Evolutionary conservation across 23 tunicate genomes (phyloP), one percentile per base, ranked within the genome.

Genomic region (Aplidium turbinatum): DNA sequence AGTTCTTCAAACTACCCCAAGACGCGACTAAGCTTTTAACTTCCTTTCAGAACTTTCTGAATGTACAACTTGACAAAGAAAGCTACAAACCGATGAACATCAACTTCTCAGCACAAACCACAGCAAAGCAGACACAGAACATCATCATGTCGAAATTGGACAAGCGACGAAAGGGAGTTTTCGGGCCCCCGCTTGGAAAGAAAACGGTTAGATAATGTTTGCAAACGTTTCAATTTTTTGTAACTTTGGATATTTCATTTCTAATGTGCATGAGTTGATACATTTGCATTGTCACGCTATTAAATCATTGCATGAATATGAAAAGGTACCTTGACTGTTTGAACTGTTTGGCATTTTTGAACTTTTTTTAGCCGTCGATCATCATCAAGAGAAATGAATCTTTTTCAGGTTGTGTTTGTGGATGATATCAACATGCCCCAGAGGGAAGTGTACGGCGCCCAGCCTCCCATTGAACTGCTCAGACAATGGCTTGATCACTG

Each of bases 361-460:
- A n/a, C n/a, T n/a, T n/a, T n/a, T n/a, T n/a, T n/a, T n/a, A n/a
- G n/a, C n/a, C n/a, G n/a, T n/a, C n/a, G n/a, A n/a, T n/a, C n/a
- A n/a, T n/a, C n/a, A n/a, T n/a, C n/a, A n/a, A n/a, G n/a, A n/a
- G 50, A 42, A 9, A 42, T 42, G 16, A 42, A 11, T 11, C 50
- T 42, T 31, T 38, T 70, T 20, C 57, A 91, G 97, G 86, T 91
- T 35, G 86, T 94, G 29, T 94, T 86, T 64, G 93, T 94, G 57
- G 99, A 94, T 78, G 99, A 94, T 60, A 82, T 94, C n/a, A 94
- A 94, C 85, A 94, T 94, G 99, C 99, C 99, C 19, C 93, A 89
- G 80, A 61, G 99, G 6, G 99, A 87, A 48, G 76, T 32, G 0
- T 94, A 94, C 57, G 94, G 95, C 5, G 99, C 99, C 3, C 99